These are phyloP conservation scores for Myotis lucifugus DNA, from an alignment of 2,113 vertebrate genomes.

Conservation along the genomic window DNA sequence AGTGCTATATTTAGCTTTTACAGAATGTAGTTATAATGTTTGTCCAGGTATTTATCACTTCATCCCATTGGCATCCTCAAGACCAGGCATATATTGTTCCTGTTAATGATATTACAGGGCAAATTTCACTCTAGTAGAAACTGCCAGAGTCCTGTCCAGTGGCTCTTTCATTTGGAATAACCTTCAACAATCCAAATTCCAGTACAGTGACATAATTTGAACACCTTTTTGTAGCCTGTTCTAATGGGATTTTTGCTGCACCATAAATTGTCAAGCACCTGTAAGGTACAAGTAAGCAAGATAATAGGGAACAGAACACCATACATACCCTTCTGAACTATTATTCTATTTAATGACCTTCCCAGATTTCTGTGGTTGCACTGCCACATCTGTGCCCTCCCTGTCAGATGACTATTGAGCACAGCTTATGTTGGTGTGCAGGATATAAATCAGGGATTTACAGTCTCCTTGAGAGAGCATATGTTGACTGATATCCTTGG, in stretches of 20 bases:
- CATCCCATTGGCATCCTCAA: not conserved
- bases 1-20: slow-evolving; percentile 33
- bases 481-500: not conserved
- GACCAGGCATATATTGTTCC: not conserved
- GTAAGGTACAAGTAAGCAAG: slow-evolving; percentile 44
- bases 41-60: slow-evolving; percentile 33
- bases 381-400: slow-evolving; percentile 25
- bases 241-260: slow-evolving; percentile 56
- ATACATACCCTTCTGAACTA: slow-evolving; percentile 33
- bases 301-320: slow-evolving; percentile 62
- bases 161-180: slow-evolving; percentile 48
- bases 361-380: not conserved
- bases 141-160: not conserved
- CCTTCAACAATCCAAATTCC: slow-evolving; percentile 58
- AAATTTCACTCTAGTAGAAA: slow-evolving; percentile 53
- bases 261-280: slow-evolving; percentile 62
- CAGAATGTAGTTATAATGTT: not conserved
- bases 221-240: slow-evolving; percentile 11
- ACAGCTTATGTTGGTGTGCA: not conserved
- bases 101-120: slow-evolving; percentile 63
- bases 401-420: slow-evolving; percentile 2
- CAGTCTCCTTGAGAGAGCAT: not conserved
- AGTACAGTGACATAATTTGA: slow-evolving; percentile 49
- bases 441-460: not conserved
- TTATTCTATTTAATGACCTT: slow-evolving; percentile 60